phyloP scores from a whole-genome alignment of 1,140 invertebrate genomes.

The Panagrolaimus sp. region DNA sequence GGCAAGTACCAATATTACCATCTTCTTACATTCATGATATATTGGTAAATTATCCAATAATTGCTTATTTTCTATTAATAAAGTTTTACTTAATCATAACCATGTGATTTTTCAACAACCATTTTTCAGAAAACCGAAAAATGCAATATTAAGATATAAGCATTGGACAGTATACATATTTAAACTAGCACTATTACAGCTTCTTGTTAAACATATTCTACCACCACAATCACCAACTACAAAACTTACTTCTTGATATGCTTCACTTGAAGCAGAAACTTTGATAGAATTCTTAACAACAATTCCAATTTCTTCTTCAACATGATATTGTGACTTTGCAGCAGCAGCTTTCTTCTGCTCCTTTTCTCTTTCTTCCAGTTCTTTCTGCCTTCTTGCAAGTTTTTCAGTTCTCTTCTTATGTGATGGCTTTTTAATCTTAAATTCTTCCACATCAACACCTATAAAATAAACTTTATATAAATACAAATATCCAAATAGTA shows the following conservation, averaged over 20 bases:
- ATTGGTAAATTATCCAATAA: too few species aligned
- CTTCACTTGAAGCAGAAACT: background rate
- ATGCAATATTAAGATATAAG: too few species aligned
- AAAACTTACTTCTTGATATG: background rate
- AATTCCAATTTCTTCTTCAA: background rate
- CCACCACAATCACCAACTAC: background rate
- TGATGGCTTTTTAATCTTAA: slow-evolving; percentile 9
- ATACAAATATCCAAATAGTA: slow-evolving; percentile 9
- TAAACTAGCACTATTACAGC: too few species aligned
- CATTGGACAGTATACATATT: too few species aligned
- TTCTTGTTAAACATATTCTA: too few species aligned
- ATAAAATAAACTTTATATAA: background rate
- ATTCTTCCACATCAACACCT: slow-evolving; percentile 14
- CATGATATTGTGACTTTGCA: background rate
- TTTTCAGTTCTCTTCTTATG: background rate
- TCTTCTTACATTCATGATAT: too few species aligned
- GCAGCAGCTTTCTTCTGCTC: background rate
- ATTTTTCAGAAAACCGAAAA: too few species aligned
- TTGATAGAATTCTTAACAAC: background rate
- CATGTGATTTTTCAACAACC: too few species aligned
- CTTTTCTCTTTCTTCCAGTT: background rate
- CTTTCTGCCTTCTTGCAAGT: background rate
- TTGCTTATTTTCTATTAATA: too few species aligned
- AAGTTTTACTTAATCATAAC: too few species aligned
- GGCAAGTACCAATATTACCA: too few species aligned